Percentiles rank a stretch among this genome's conserved stretches.
These are phyloP conservation scores for Lagocephalus sceleratus DNA, from an alignment of 2,797 vertebrate species.

Conservation along the genomic window DNA sequence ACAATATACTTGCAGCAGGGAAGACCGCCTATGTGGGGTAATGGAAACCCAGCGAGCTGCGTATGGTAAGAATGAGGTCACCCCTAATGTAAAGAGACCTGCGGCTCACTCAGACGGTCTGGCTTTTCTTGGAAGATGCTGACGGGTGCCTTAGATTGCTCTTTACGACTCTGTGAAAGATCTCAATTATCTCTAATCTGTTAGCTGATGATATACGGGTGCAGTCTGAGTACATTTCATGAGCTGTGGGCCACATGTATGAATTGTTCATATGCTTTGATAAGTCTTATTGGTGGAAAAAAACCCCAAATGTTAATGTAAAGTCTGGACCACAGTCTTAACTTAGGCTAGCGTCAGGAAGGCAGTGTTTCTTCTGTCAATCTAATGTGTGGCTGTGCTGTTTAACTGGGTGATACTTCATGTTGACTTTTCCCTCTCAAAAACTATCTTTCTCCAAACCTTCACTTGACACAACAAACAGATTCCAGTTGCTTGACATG, in stretches of 20 bases:
- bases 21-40: constrained; percentile 26
- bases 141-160: constrained; percentile 42
- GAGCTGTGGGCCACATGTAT: constrained; percentile 2
- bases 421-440: constrained; percentile 46
- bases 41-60: constrained; percentile 62
- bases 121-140: constrained; percentile 40
- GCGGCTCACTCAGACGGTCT: constrained; percentile 49
- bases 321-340: constrained; percentile 2
- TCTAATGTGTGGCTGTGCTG: constrained; percentile 42
- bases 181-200: constrained; percentile 37
- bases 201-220: constrained; percentile 27
- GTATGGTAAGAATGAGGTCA: constrained; percentile 65
- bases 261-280: constrained; percentile 31
- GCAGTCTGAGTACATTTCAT: constrained; percentile 8
- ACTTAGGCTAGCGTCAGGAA: constrained; percentile 8
- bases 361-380: constrained; percentile 28
- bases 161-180: constrained; percentile 34
- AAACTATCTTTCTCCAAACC: constrained; percentile 49
- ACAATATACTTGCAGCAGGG: constrained; percentile 20
- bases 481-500: constrained; percentile 58
- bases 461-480: constrained; percentile 51
- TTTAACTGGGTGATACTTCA: constrained; percentile 52
- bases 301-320: constrained; percentile 31
- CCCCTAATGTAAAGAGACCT: constrained; percentile 66
- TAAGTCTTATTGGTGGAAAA: constrained; percentile 30